Percentiles rank a stretch among this genome's conserved stretches.
Evolutionary conservation across 1,140 invertebrate genomes (phyloP).

Genomic region (Nephila pilipes): DNA sequence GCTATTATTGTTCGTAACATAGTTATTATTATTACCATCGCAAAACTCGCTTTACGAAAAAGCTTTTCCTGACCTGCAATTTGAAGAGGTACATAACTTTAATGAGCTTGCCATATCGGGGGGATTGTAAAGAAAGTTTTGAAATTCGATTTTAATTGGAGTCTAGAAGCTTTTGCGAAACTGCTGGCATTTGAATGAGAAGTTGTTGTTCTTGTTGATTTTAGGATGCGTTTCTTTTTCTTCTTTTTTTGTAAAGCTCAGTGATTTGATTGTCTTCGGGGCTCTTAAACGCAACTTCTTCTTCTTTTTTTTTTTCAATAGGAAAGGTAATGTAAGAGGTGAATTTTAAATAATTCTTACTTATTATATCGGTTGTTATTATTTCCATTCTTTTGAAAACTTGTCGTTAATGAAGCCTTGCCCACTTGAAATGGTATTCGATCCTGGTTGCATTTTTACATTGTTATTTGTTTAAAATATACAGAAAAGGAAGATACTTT

Average conservation of each 20-base stretch:
- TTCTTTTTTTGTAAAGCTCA: background rate
- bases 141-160: conserved; percentile 32
- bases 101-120: background rate
- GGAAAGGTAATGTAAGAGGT: background rate
- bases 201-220: background rate
- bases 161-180: background rate
- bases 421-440: background rate
- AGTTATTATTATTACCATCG: conserved; percentile 23
- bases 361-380: background rate
- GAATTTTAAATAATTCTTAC: background rate
- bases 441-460: background rate
- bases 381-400: background rate
- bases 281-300: background rate
- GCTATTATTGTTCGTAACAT: conserved; percentile 15
- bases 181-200: background rate
- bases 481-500: background rate
- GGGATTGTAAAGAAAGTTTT: background rate
- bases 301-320: background rate
- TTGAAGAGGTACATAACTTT: background rate
- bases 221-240: background rate
- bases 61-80: background rate
- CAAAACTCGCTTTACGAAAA: background rate
- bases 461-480: background rate
- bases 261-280: conserved; percentile 24
- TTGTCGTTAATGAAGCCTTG: conserved; percentile 2